phyloP scores from a whole-genome alignment of 2,113 vertebrate species.

The Nothocercus julius region DNA sequence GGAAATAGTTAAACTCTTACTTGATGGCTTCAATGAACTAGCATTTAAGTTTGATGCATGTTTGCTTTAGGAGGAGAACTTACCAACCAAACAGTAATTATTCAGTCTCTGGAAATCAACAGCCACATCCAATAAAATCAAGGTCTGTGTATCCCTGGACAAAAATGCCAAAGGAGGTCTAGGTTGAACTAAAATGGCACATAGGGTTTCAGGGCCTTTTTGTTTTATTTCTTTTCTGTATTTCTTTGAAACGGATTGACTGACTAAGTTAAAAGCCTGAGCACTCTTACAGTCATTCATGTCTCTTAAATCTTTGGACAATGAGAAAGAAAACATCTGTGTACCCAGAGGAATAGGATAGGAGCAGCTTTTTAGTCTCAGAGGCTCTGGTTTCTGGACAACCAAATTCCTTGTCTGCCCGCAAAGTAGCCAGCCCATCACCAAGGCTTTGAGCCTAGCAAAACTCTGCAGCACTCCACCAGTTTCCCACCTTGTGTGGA shows the following conservation, averaged over 20 bases:
- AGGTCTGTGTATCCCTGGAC: neutral
- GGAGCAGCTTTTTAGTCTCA: neutral
- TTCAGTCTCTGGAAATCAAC: neutral
- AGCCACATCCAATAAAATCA: neutral
- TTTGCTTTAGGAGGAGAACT: neutral
- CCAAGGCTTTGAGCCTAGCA: neutral
- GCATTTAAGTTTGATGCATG: neutral
- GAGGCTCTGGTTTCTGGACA: neutral
- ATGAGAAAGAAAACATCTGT: neutral
- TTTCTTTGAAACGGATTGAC: neutral
- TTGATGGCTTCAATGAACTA: neutral
- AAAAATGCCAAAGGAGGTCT: neutral
- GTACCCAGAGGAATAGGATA: neutral
- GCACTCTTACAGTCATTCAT: neutral
- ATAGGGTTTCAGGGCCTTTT: neutral
- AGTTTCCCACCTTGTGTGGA: accelerated
- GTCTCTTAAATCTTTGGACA: neutral
- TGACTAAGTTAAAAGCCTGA: neutral
- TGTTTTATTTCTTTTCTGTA: neutral
- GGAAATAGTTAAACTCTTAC: neutral
- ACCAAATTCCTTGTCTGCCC: neutral
- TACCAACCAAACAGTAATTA: neutral
- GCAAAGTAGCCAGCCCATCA: neutral
- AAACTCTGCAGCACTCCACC: neutral
- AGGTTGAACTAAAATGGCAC: neutral